Evolutionary conservation across 2,888 invertebrate genomes (phyloP).

Genomic region (Blastobasis lacticolella): DNA sequence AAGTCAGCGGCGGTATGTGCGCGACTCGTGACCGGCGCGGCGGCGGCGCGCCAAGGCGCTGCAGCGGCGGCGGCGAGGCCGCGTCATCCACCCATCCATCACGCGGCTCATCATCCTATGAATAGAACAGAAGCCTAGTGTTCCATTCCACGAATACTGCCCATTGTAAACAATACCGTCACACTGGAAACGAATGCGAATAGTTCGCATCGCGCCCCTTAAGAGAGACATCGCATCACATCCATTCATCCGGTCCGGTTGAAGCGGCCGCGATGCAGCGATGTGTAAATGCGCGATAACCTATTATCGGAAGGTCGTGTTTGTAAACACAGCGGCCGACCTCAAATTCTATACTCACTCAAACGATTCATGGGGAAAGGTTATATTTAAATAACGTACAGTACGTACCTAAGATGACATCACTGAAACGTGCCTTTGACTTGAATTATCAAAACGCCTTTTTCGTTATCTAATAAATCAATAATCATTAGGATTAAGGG

Average conservation of each 20-base stretch:
- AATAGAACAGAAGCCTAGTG: conserved; percentile 56
- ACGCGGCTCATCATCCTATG: conserved; percentile 61
- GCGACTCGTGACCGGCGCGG: conserved; percentile 16
- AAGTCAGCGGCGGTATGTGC: background rate
- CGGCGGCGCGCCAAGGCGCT: conserved; percentile 20
- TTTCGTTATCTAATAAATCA: too few relatives aligned
- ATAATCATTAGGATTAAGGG: too few relatives aligned
- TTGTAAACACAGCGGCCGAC: conserved; percentile 46
- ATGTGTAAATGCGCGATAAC: conserved; percentile 41
- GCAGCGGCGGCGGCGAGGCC: conserved; percentile 38
- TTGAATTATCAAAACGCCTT: too few relatives aligned
- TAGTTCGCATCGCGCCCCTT: conserved; percentile 26
- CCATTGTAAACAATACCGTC: conserved; percentile 49
- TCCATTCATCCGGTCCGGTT: conserved; percentile 33
- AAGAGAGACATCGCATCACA: conserved; percentile 11
- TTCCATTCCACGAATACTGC: conserved; percentile 61
- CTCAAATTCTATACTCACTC: conserved; percentile 35
- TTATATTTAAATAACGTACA: conserved; percentile 14
- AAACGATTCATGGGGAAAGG: conserved; percentile 30
- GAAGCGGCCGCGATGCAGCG: conserved; percentile 34
- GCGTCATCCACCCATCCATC: conserved; percentile 68
- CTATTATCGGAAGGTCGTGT: conserved; percentile 50
- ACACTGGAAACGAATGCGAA: conserved; percentile 28
- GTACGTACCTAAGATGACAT: background rate
- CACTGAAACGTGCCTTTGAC: too few relatives aligned